Evolutionary conservation across 2,888 invertebrate species (phyloP), one percentile per base, ranked within the genome.

Genomic region (Drosophila seclusa): DNA sequence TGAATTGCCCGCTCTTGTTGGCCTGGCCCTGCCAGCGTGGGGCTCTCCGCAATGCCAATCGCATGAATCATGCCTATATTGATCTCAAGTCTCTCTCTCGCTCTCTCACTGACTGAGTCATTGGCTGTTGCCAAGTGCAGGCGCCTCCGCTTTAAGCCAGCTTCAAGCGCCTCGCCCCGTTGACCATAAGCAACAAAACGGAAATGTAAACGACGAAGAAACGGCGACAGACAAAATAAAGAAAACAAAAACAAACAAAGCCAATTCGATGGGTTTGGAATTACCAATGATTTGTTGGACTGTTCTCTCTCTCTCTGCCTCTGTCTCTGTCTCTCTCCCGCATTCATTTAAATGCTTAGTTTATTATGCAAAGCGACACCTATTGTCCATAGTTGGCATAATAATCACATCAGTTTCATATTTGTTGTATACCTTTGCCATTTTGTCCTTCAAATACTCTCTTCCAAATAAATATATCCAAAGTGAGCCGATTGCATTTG

Each of bases 21-120:
- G 50, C 16, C 13, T 42, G 27, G 58, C 68, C 31, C 49, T 58
- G 53, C 67, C 32, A 50, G n/a, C 36, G 13, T 29, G 36, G 52
- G 65, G 40, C 48, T 29, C 21, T 31, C 78, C 4, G 24, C 2
- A 45, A 82, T 84, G 73, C 86, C 86, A 72, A 61, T 82, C 71
- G 70, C 73, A 86, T 84, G 84, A 84, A 78, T 84, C 84, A 84
- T 80, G 78, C 73, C 24, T 4, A 78, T 85, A 83, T 86, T 86
- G 86, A 83, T 82, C 86, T 82, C 78, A 24, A 48, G 40, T 68
- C 50, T 7, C 40, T n/a, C 40, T 4, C n/a, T 21, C n/a, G 18
- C 52, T 13, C 65, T 24, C 64, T 65, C 48, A 29, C 55, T 52
- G 45, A 61, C 31, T 34, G 24, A 50, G 40, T 54, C 53, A 32